phyloP scores from a whole-genome alignment of 2,113 vertebrate genomes.

The Corythornis cristatus region DNA sequence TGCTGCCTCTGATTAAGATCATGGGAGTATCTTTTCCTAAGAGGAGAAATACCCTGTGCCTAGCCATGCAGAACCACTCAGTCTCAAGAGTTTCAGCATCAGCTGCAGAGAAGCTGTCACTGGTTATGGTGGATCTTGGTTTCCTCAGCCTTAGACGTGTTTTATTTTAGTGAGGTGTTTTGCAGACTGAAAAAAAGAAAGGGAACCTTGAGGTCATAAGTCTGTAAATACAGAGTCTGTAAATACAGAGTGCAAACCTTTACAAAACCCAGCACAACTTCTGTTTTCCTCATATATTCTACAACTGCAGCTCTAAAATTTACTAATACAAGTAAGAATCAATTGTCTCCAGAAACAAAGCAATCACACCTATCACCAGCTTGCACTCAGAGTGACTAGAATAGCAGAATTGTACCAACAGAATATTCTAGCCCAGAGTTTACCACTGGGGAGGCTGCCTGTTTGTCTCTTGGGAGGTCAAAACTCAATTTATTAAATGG shows the following conservation, averaged over 20 bases:
- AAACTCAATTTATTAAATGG: slow-evolving; percentile 37
- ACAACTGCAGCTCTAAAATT: neutral
- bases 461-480: neutral
- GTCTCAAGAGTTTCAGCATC: neutral
- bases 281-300: neutral
- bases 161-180: neutral
- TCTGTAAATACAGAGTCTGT: neutral
- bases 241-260: neutral
- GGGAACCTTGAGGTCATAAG: neutral
- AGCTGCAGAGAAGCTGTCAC: neutral
- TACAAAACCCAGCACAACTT: neutral
- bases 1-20: neutral
- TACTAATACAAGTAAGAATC: neutral
- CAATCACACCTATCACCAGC: neutral
- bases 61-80: neutral
- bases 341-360: neutral
- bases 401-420: neutral
- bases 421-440: neutral
- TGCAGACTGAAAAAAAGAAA: neutral
- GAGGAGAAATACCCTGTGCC: neutral
- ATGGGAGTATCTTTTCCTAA: neutral
- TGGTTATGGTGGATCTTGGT: neutral
- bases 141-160: neutral
- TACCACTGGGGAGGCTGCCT: neutral
- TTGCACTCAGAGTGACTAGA: neutral